Evolutionary conservation across 2,888 invertebrate genomes (phyloP).

Genomic region (Dicyrtoma fusca): DNA sequence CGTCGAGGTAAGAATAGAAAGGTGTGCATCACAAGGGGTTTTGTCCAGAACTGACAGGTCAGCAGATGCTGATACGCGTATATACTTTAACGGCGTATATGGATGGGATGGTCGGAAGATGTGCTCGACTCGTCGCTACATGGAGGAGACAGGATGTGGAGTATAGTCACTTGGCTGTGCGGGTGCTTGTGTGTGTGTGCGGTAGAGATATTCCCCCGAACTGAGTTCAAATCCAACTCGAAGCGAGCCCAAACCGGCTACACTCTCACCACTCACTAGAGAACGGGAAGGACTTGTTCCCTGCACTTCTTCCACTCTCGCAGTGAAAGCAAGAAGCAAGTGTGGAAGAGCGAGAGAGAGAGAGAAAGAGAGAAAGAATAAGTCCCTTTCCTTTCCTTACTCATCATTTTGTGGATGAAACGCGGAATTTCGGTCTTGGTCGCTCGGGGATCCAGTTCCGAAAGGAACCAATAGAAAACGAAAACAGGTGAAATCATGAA

Average conservation of each 20-base stretch:
- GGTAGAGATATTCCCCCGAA: slow-evolving; percentile 2
- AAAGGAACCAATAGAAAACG: slow-evolving; percentile 49
- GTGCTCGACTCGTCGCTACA: neutral
- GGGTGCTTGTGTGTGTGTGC: no score
- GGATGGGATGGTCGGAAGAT: neutral
- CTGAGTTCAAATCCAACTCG: neutral
- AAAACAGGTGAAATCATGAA: slow-evolving; percentile 49
- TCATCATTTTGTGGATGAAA: slow-evolving; percentile 56
- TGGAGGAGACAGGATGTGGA: slow-evolving; percentile 4
- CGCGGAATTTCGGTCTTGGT: slow-evolving; percentile 43
- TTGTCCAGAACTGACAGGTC: slow-evolving; percentile 53
- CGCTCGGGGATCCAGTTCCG: slow-evolving; percentile 35
- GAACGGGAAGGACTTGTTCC: neutral
- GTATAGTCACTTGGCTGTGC: neutral
- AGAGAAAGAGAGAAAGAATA: slow-evolving; percentile 11
- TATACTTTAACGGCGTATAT: neutral
- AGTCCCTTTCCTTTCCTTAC: slow-evolving; percentile 44
- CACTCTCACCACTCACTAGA: slow-evolving; percentile 15
- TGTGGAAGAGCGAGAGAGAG: neutral
- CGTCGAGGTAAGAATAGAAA: slow-evolving; percentile 36
- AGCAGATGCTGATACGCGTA: slow-evolving; percentile 32
- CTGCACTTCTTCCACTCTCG: neutral
- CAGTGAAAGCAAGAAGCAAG: neutral
- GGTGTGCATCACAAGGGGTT: slow-evolving; percentile 53
- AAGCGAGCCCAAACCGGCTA: neutral